Conservation (phyloP, 23 tunicate species). For the Botrylloides violaceus region DNA sequence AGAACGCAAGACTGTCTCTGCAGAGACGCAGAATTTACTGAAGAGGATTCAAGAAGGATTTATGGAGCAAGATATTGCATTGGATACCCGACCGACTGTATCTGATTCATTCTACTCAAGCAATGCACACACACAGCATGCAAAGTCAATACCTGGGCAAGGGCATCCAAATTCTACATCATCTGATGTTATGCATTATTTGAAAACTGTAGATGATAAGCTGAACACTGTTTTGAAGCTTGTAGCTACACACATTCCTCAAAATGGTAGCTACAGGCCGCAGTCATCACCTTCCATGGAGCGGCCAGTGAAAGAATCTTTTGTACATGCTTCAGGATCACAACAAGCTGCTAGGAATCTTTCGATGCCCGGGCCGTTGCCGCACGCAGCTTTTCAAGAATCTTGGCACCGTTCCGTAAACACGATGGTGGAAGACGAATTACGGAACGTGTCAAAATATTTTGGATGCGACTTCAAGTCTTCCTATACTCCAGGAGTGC, state of each 20-base stretch:
- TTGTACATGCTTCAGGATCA: not conserved
- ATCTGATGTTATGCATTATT: constrained; percentile 50
- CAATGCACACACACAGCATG: not conserved
- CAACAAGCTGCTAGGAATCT: not conserved
- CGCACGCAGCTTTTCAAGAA: not conserved
- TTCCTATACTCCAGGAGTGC: not conserved
- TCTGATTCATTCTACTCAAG: not conserved
- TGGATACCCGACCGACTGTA: not conserved
- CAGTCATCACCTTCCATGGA: constrained; percentile 7
- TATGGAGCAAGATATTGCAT: constrained; percentile 13
- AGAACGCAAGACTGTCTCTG: constrained; percentile 24
- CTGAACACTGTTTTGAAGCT: constrained; percentile 56
- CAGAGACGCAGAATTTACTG: constrained; percentile 44
- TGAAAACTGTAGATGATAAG: constrained; percentile 63
- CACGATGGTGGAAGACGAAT: constrained; percentile 13
- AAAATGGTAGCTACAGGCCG: not conserved
- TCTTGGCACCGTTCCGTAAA: constrained; percentile 24
- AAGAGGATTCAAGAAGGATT: constrained; percentile 27
- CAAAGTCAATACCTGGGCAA: not conserved
- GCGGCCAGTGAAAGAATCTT: constrained; percentile 31
- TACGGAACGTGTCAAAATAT: constrained; percentile 13
- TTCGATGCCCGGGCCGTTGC: not conserved
- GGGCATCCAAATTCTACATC: not conserved
- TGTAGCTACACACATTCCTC: constrained; percentile 22
- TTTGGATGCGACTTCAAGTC: constrained; percentile 14